These are phyloP conservation scores for Arremon brunneinucha DNA, from an alignment of 2,797 vertebrate species.

Conservation along the genomic window DNA sequence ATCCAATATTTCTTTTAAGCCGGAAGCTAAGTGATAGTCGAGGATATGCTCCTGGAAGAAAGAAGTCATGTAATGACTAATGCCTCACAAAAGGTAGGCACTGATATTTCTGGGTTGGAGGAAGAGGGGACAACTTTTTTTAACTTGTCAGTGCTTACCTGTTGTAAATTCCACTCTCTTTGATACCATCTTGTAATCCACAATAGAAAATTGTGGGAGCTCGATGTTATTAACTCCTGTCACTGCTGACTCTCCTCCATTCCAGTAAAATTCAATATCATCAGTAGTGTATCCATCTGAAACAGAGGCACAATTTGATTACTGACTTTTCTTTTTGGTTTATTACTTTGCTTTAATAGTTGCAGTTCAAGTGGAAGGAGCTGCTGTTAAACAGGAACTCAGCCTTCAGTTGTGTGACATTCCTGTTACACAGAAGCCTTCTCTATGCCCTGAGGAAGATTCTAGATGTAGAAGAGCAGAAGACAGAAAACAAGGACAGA, in stretches of 20 bases:
- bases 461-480: neutral
- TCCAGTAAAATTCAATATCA: conserved; percentile 97
- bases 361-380: neutral
- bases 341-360: neutral
- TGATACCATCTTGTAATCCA: conserved; percentile 91
- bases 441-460: neutral
- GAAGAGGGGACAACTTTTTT: neutral
- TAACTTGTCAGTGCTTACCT: conserved; percentile 72
- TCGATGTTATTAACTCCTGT: conserved; percentile 92
- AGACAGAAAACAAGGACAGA: neutral
- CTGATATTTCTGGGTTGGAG: neutral
- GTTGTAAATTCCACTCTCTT: conserved; percentile 93
- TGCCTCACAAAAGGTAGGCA: neutral
- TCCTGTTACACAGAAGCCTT: neutral
- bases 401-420: neutral
- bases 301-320: conserved; percentile 6
- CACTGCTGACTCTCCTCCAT: conserved; percentile 85
- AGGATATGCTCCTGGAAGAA: conserved; percentile 87
- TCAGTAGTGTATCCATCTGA: conserved; percentile 95
- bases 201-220: conserved; percentile 91
- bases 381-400: neutral
- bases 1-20: conserved; percentile 94
- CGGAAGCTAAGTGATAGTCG: conserved; percentile 91
- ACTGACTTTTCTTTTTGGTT: neutral
- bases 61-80: neutral